Evolutionary conservation across 2,888 invertebrate species (phyloP).

Genomic region (Sarcophaga rosellei): DNA sequence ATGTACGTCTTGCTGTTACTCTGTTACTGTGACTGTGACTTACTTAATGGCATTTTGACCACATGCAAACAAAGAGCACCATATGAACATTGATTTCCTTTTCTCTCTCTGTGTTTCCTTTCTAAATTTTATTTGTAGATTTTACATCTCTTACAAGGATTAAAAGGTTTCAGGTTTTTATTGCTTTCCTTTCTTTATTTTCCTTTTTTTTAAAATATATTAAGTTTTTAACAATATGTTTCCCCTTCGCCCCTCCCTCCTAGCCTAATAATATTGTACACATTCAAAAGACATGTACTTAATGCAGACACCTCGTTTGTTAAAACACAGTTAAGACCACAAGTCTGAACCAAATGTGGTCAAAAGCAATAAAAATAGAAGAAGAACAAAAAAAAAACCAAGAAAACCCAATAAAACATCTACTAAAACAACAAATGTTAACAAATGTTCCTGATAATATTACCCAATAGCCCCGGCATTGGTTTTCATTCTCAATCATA

Average conservation of each 20-base stretch:
- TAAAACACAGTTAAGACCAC: conserved; percentile 58
- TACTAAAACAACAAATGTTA: background rate
- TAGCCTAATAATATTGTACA: background rate
- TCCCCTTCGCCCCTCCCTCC: too few species aligned
- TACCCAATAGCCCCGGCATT: background rate
- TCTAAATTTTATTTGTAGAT: conserved; percentile 24
- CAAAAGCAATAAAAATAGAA: conserved; percentile 54
- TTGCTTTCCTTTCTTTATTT: conserved; percentile 17
- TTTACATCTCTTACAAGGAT: conserved; percentile 37
- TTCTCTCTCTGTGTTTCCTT: conserved; percentile 1
- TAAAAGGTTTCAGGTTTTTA: conserved; percentile 34
- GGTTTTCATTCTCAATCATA: background rate
- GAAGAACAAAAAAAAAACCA: background rate
- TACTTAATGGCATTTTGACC: conserved; percentile 60
- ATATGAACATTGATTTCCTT: conserved; percentile 47
- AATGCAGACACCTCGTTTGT: conserved; percentile 56
- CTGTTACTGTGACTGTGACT: conserved; percentile 2
- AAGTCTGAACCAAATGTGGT: conserved; percentile 64
- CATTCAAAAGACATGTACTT: conserved; percentile 32
- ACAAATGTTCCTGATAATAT: background rate
- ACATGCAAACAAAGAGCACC: conserved; percentile 58
- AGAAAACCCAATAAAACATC: background rate
- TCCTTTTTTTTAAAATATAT: background rate
- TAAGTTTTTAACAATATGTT: background rate
- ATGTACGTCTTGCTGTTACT: background rate